phyloP scores from a whole-genome alignment of 92 coral and sea anemone species.

The Heliopora coerulea region DNA sequence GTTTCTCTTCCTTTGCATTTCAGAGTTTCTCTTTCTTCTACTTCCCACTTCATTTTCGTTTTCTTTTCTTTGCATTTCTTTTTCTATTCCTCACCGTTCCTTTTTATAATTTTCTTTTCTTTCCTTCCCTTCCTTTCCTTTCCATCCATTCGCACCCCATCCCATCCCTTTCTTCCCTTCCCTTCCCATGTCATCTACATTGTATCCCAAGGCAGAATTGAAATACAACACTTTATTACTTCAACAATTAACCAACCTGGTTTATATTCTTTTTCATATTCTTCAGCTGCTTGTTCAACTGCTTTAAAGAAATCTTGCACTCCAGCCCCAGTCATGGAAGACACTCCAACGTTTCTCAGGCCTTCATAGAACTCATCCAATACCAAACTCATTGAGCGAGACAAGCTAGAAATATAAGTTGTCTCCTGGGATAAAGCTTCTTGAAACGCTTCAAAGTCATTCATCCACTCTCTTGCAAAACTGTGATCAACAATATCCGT shows the following conservation, averaged over 20 bases:
- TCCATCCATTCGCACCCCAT: background rate
- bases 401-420: conserved; percentile 92
- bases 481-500: conserved; percentile 94
- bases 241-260: conserved; percentile 64
- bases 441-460: conserved; percentile 86
- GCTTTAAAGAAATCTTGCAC: conserved; percentile 75
- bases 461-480: conserved; percentile 96
- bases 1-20: no score
- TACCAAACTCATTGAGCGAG: conserved; percentile 92
- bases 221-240: background rate
- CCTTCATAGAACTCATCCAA: conserved; percentile 94
- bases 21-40: no score
- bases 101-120: background rate
- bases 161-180: background rate
- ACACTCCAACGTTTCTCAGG: conserved; percentile 86
- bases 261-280: conserved; percentile 85
- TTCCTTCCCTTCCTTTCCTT: background rate
- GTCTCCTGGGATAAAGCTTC: conserved; percentile 93
- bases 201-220: no score
- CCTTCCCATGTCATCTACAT: no score
- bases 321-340: conserved; percentile 96
- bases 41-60: no score
- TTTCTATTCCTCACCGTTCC: background rate
- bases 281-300: conserved; percentile 71
- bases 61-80: no score